Base-by-base conservation (phyloP, 2,797 vertebrate species). In the Poecile montanus region DNA sequence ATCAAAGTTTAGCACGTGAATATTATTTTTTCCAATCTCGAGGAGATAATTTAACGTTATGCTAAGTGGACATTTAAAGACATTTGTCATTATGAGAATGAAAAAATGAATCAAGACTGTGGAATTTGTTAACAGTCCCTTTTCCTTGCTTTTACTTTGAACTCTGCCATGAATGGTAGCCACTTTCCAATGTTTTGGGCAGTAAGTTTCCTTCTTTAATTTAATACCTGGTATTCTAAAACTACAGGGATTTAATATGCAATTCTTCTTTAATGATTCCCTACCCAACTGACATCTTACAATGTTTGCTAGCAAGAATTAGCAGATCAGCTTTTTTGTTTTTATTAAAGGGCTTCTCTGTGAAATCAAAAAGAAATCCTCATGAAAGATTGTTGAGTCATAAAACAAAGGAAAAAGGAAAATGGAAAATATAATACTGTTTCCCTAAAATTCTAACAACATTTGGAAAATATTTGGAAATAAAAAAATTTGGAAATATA, bases 381-480 rank as follows among this genome's bases (percentile, higher is more conserved):
- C 32, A 53, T 72, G 34, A 58, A 84, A 78, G 34, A 89, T 8
- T 53, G 47, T 34, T 48, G 22, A 76, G 45, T 48, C 2, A 3
- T 73, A 92, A 77, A 94, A 84, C 32, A n/a, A 15, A 56, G 26
- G n/a, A 20, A 76, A 89, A 78, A 30, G 6, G 16, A 76, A 81
- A 91, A 70, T 11, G 48, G 10, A 89, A 89, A 74, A 73, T 82
- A 92, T 44, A 91, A 87, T 57, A 36, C 16, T 11, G 13, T 34
- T 80, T 85, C 57, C 47, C 50, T 60, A 85, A 74, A 95, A 88
- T 94, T 94, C 58, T 87, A 83, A 74, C 13, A 73, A 63, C 88
- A 88, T 89, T 96, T 96, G 93, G 85, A 94, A 96, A 95, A 78
- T 75, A 86, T 93, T 94, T 93, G n/a, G 68, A 93, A 91, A 84